Conservation (phyloP, 2,888 invertebrate species). For the Drosophila pseudotakahashii region DNA sequence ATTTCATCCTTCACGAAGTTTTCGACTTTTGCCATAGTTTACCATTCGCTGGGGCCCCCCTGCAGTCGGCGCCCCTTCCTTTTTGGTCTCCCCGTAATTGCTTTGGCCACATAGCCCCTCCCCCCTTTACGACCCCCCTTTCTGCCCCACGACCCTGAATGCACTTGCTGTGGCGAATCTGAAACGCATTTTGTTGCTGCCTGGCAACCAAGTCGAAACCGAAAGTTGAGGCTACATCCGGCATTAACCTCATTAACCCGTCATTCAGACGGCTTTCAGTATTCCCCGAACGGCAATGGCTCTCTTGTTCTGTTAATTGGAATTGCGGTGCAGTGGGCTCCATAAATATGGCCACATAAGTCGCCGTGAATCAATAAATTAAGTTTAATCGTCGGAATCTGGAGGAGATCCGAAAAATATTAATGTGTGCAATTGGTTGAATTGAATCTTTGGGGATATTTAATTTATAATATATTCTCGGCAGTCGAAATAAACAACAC, state of each 20-base stretch:
- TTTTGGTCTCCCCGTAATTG: conserved; percentile 26
- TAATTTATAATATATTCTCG: conserved; percentile 20
- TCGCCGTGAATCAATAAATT: conserved; percentile 32
- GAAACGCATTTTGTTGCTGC: conserved; percentile 28
- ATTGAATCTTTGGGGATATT: not conserved
- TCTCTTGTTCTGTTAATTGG: conserved; percentile 35
- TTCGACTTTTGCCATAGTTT: conserved; percentile 45
- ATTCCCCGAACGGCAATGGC: conserved; percentile 6
- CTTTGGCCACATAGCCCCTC: too few relatives aligned
- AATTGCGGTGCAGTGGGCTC: conserved; percentile 25
- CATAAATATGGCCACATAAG: conserved; percentile 30
- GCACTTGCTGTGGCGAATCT: conserved; percentile 25
- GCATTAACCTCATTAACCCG: conserved; percentile 40
- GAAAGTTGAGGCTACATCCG: conserved; percentile 36
- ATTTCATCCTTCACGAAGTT: conserved; percentile 51
- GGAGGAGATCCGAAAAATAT: not conserved
- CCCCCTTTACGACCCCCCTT: not conserved
- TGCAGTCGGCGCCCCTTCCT: not conserved
- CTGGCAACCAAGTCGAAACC: conserved; percentile 16
- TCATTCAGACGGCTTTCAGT: conserved; percentile 17
- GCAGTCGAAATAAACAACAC: not conserved
- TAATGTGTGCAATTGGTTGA: not conserved
- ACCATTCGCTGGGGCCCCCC: not conserved
- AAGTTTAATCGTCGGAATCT: conserved; percentile 18
- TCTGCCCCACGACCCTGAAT: conserved; percentile 3